phyloP scores from a whole-genome alignment of 2,888 invertebrate species.

The Parascotia fuliginaria region DNA sequence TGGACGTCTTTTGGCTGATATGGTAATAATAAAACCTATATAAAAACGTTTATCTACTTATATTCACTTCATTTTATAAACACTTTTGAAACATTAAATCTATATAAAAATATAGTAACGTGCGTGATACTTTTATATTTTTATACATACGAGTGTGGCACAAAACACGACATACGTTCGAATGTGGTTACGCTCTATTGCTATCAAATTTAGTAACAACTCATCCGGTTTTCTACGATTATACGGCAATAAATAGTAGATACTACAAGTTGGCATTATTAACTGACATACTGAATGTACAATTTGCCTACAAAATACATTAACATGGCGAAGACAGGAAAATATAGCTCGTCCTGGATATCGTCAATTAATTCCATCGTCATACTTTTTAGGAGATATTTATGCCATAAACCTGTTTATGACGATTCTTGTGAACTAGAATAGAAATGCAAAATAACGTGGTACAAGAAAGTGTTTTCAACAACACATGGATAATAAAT shows the following conservation, averaged over 20 bases:
- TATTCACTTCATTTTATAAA: no score
- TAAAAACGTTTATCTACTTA: no score
- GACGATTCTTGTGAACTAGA: conserved; percentile 12
- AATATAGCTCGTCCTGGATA: conserved; percentile 20
- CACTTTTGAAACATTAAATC: no score
- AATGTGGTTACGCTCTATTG: conserved; percentile 67
- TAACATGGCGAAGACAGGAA: conserved; percentile 12
- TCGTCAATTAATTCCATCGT: conserved; percentile 5
- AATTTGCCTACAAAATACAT: conserved; percentile 23
- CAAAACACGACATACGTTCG: conserved; percentile 45
- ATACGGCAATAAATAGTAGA: conserved; percentile 48
- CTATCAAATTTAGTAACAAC: conserved; percentile 61
- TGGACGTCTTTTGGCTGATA: no score
- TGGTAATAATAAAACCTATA: no score
- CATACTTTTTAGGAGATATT: background rate
- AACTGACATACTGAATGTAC: conserved; percentile 46
- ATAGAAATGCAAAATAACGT: background rate
- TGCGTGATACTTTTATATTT: no score
- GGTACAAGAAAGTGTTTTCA: no score
- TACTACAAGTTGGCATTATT: conserved; percentile 49
- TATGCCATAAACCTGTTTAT: background rate
- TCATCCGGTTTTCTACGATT: conserved; percentile 63
- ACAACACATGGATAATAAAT: no score
- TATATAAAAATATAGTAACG: background rate
- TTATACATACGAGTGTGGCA: conserved; percentile 12